Evolutionary conservation across 2,888 invertebrate species (phyloP).

Genomic region (Drosophila imparisetae): DNA sequence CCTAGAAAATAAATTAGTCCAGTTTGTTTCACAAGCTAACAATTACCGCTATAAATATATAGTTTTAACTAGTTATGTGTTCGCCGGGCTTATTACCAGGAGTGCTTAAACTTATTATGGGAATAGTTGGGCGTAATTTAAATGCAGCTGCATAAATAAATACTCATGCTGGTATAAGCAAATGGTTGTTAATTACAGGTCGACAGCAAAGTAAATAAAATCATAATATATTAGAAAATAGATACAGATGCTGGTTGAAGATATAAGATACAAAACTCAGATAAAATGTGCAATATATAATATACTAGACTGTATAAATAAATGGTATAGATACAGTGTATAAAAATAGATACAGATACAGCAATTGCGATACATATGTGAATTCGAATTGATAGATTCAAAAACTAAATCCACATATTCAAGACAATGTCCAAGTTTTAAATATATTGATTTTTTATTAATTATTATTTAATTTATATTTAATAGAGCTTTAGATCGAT

Average conservation of each 20-base stretch:
- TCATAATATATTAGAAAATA: background rate
- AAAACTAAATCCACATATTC: no score
- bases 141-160: background rate
- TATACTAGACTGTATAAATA: background rate
- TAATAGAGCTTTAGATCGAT: background rate
- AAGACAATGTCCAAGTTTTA: no score
- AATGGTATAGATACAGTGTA: background rate
- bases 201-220: background rate
- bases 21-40: background rate
- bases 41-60: background rate
- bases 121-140: background rate
- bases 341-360: background rate
- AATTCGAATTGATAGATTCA: background rate
- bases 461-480: background rate
- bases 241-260: background rate
- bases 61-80: background rate
- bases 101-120: background rate
- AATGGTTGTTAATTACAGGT: background rate
- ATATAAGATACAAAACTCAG: constrained; percentile 1
- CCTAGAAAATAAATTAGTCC: no score
- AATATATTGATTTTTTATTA: no score
- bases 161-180: background rate
- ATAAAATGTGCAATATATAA: background rate
- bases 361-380: background rate
- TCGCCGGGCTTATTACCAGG: no score